Conservation (phyloP, 2,113 vertebrate genomes). For the Lucifuga dentata region DNA sequence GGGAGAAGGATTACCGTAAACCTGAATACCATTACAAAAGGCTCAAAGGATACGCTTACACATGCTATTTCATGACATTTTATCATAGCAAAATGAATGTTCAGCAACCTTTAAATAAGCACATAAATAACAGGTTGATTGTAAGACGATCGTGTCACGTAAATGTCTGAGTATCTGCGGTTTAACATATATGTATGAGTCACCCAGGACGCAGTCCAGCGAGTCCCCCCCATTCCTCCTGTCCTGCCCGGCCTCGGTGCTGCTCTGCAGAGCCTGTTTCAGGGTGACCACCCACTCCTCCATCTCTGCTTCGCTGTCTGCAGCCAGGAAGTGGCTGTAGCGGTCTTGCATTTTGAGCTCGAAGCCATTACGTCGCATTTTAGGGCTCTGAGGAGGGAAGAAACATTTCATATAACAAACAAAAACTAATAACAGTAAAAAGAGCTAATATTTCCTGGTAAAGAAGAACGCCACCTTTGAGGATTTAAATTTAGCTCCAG, state of each 20-base stretch:
- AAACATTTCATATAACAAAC: not conserved
- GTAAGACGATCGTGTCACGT: not conserved
- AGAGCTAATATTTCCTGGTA: not conserved
- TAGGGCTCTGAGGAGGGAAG: slow-evolving; percentile 85
- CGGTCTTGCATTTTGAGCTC: slow-evolving; percentile 97
- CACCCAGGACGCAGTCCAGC: slow-evolving; percentile 82
- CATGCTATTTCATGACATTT: slow-evolving; percentile 17
- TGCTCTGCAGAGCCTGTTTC: slow-evolving; percentile 92
- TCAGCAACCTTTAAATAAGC: slow-evolving; percentile 10
- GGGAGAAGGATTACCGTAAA: slow-evolving; percentile 10
- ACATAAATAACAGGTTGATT: slow-evolving; percentile 8
- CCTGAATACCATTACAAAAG: not conserved
- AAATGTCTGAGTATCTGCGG: not conserved
- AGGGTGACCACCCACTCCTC: slow-evolving; percentile 95
- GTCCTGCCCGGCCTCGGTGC: slow-evolving; percentile 87
- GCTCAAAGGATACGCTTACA: slow-evolving; percentile 6
- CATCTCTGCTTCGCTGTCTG: slow-evolving; percentile 96
- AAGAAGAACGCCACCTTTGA: no score
- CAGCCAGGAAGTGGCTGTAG: slow-evolving; percentile 95
- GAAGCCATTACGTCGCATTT: slow-evolving; percentile 93
- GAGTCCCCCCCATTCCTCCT: slow-evolving; percentile 86
- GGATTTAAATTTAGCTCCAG: no score
- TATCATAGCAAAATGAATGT: slow-evolving; percentile 9
- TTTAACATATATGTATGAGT: slow-evolving; percentile 1
- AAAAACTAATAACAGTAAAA: not conserved